Conservation (phyloP, 1,140 invertebrate species). For the Drosophila truncata region DNA sequence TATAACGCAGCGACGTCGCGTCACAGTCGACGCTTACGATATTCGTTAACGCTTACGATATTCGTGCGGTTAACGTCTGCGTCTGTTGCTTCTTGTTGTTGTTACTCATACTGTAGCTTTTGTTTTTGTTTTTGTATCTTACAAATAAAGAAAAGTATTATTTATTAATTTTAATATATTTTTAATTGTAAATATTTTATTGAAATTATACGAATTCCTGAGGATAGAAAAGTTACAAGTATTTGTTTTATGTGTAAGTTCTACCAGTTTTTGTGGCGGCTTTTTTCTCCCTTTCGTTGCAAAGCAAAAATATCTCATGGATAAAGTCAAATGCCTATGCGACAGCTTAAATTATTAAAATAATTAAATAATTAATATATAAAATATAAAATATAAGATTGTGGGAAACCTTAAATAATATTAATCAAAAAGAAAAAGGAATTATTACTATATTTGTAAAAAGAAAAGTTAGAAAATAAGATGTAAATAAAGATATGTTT, state of each 20-base stretch:
- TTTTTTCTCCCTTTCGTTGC: slow-evolving; percentile 7
- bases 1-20: neutral
- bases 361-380: slow-evolving; percentile 17
- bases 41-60: slow-evolving; percentile 10
- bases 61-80: slow-evolving; percentile 4
- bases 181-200: no score
- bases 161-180: neutral
- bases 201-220: neutral
- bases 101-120: neutral
- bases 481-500: neutral
- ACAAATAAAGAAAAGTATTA: no score
- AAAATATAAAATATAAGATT: no score
- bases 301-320: slow-evolving; percentile 17
- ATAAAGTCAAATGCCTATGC: slow-evolving; percentile 22
- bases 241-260: neutral
- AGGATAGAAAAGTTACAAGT: neutral
- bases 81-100: slow-evolving; percentile 17
- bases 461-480: neutral
- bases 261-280: neutral
- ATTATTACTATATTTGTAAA: neutral
- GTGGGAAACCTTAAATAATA: neutral
- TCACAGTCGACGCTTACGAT: slow-evolving; percentile 7
- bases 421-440: no score
- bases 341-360: slow-evolving; percentile 34
- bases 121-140: neutral